These are phyloP conservation scores for Stramonita haemastoma DNA, from an alignment of 2,888 invertebrate species.

Conservation along the genomic window DNA sequence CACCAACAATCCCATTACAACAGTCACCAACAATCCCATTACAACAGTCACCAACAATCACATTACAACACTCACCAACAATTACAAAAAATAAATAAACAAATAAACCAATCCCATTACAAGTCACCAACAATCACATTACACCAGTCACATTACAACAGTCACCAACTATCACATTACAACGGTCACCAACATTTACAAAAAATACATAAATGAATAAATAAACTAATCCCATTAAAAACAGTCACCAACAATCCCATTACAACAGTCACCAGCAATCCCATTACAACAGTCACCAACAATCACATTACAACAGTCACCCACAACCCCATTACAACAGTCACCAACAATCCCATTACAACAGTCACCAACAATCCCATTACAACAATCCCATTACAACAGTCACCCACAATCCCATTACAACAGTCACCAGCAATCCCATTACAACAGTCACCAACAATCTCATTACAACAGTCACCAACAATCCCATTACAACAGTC, in stretches of 20 bases:
- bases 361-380: background rate
- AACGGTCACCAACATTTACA: no score
- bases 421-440: background rate
- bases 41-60: background rate
- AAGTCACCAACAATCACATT: background rate
- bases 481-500: no score
- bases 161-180: no score
- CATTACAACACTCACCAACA: background rate
- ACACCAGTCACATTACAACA: no score
- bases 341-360: no score
- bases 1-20: background rate
- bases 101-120: background rate
- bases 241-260: no score
- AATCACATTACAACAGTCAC: no score
- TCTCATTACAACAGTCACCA: background rate
- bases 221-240: no score
- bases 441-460: background rate
- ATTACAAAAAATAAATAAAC: background rate
- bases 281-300: no score
- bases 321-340: no score
- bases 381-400: background rate
- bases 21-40: background rate
- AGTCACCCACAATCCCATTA: background rate
- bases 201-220: no score
- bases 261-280: no score